phyloP scores from a whole-genome alignment of 2,888 invertebrate genomes.

The Plebejus argus region DNA sequence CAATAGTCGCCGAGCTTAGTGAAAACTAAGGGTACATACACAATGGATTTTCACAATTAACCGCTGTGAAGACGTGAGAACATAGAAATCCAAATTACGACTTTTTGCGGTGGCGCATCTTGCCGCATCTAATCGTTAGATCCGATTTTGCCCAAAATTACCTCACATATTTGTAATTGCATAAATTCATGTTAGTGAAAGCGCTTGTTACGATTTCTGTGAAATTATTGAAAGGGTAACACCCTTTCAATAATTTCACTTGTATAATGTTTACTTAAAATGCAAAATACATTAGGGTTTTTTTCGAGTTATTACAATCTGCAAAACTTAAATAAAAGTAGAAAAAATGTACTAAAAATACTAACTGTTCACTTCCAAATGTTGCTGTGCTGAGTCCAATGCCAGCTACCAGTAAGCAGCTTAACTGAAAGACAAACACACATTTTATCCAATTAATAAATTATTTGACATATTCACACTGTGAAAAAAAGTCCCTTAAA shows the following conservation, averaged over 20 bases:
- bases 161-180: slow-evolving; percentile 1
- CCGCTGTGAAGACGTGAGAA: slow-evolving; percentile 73
- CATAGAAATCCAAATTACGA: slow-evolving; percentile 71
- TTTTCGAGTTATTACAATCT: background rate
- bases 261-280: background rate
- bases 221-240: background rate
- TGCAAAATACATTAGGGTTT: background rate
- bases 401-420: slow-evolving; percentile 71
- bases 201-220: background rate
- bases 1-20: slow-evolving; percentile 60
- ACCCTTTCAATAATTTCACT: no score
- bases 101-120: slow-evolving; percentile 60
- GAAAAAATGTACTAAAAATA: slow-evolving; percentile 52
- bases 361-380: slow-evolving; percentile 78
- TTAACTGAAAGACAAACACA: slow-evolving; percentile 69
- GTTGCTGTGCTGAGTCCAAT: slow-evolving; percentile 74
- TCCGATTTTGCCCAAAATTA: slow-evolving; percentile 1
- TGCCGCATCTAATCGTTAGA: slow-evolving; percentile 32
- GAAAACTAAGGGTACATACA: slow-evolving; percentile 61
- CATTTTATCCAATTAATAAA: slow-evolving; percentile 2
- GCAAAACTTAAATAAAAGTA: background rate
- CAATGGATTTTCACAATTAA: slow-evolving; percentile 76
- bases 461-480: no score
- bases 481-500: no score
- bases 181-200: slow-evolving; percentile 10